A percentile compares a stretch with the other conserved stretches of the same genome.
Evolutionary conservation across 2,888 invertebrate species (phyloP).

Genomic region (Noctua fimbriata): DNA sequence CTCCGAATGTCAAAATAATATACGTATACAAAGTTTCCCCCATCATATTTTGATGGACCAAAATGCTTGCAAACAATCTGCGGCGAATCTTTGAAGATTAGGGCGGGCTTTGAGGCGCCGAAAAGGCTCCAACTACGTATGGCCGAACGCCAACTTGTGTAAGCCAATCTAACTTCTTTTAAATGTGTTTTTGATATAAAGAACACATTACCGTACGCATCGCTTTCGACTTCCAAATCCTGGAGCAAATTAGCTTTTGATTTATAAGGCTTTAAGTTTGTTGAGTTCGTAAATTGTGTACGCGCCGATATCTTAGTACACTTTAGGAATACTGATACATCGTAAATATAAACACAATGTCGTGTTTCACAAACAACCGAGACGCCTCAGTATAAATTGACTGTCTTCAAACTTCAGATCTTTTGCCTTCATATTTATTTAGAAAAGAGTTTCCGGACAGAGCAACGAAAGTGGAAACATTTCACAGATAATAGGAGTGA

Average conservation of each 20-base stretch:
- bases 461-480: conserved; percentile 28
- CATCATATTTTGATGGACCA: conserved; percentile 86
- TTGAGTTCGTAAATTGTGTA: conserved; percentile 66
- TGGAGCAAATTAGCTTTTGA: conserved; percentile 88
- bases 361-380: conserved; percentile 33
- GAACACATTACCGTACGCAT: conserved; percentile 88
- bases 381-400: conserved; percentile 4
- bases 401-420: conserved; percentile 17
- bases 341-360: conserved; percentile 32
- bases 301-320: conserved; percentile 49
- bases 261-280: conserved; percentile 83
- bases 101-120: conserved; percentile 85
- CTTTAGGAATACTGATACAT: conserved; percentile 62
- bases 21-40: conserved; percentile 82
- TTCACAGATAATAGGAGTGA: conserved; percentile 36
- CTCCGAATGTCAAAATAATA: conserved; percentile 78
- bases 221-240: conserved; percentile 82
- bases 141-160: conserved; percentile 88
- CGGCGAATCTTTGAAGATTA: conserved; percentile 87
- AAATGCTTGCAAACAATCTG: conserved; percentile 89
- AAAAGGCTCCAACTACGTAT: conserved; percentile 86
- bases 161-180: conserved; percentile 91
- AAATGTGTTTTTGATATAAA: conserved; percentile 91
- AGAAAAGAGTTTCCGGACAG: conserved; percentile 11
- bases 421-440: conserved; percentile 17